Conservation (phyloP, 1,140 invertebrate genomes). For the Hetaerina americana region DNA sequence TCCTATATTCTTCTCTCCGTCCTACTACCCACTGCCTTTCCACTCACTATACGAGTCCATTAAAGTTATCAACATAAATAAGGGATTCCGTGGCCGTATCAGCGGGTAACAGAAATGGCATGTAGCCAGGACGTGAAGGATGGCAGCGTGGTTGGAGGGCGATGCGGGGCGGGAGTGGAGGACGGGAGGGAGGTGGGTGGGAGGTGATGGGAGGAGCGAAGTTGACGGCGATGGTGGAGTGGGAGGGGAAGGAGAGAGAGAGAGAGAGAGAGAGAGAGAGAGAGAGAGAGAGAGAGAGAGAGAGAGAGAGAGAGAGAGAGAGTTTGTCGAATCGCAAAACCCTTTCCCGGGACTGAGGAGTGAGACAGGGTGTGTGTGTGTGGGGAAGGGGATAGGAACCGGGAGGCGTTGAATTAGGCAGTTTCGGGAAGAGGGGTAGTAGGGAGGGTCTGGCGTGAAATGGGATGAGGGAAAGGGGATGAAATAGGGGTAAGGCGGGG, state of each 20-base stretch:
- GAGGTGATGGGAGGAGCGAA: background rate
- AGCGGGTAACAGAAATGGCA: background rate
- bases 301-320: background rate
- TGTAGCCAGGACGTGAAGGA: background rate
- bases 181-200: no score
- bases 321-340: background rate
- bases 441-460: no score
- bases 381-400: background rate
- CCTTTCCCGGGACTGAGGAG: background rate
- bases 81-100: background rate
- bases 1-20: background rate
- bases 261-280: background rate
- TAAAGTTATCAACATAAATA: constrained; percentile 1
- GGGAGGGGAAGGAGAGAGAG: background rate
- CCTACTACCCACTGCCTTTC: background rate
- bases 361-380: background rate
- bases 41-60: background rate
- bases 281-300: background rate
- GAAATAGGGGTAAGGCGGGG: no score
- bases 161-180: background rate
- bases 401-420: no score
- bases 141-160: background rate
- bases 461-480: no score
- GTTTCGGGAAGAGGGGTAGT: no score
- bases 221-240: background rate